These are phyloP conservation scores for Lasiurus cinereus DNA, from an alignment of 2,113 vertebrate genomes.

Conservation along the genomic window DNA sequence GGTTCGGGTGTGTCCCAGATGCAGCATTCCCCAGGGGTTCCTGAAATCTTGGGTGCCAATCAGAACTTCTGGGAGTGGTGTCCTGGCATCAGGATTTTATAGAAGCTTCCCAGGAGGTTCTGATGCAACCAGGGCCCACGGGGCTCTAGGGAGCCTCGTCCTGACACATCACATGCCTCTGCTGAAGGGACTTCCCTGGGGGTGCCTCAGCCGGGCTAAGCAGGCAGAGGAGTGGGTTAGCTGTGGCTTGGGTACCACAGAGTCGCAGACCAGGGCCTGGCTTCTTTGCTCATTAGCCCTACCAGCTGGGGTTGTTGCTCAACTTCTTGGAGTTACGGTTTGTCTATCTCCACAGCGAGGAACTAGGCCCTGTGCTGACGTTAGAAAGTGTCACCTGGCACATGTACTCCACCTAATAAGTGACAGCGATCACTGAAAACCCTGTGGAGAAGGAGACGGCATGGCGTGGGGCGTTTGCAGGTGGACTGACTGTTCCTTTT, in stretches of 20 bases:
- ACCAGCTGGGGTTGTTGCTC: background rate
- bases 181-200: background rate
- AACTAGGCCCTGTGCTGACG: background rate
- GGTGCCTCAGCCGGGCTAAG: background rate
- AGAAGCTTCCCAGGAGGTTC: background rate
- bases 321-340: background rate
- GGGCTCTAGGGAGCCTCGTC: background rate
- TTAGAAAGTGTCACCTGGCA: background rate
- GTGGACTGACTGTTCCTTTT: conserved; percentile 44
- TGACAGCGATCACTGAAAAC: accelerated
- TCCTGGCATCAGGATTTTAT: background rate
- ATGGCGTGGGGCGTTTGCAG: accelerated
- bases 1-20: background rate
- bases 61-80: background rate
- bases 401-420: background rate
- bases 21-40: accelerated
- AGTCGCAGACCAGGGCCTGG: background rate
- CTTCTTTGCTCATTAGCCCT: background rate
- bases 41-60: background rate
- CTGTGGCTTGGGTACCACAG: background rate
- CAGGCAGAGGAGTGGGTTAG: background rate
- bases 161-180: background rate
- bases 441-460: accelerated
- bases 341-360: background rate
- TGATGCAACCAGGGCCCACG: accelerated